phyloP scores from a whole-genome alignment of 1,140 invertebrate species.

The Drosophila bifasciata region DNA sequence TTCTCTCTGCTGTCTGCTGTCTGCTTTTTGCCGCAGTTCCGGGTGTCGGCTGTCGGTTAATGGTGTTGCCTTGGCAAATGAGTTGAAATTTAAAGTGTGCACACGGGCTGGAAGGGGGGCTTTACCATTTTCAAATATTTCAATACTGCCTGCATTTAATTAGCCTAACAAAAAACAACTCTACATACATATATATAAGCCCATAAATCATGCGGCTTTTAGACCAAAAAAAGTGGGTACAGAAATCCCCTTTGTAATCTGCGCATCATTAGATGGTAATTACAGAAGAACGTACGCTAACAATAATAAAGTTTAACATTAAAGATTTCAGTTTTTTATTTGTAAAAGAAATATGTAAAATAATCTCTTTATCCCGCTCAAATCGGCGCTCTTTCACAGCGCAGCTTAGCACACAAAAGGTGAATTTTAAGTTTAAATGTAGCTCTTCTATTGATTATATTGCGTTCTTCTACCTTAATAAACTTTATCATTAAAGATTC shows the following conservation, averaged over 20 bases:
- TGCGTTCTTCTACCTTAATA: too few species aligned
- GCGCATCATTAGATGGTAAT: conserved; percentile 9
- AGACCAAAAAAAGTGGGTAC: background rate
- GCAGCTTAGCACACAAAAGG: too few species aligned
- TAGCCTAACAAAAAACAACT: conserved; percentile 53
- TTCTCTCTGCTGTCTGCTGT: conserved; percentile 50
- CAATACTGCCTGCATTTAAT: conserved; percentile 60
- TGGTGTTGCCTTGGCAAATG: conserved; percentile 40
- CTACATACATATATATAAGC: conserved; percentile 2
- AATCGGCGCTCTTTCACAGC: too few species aligned
- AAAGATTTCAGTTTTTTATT: background rate
- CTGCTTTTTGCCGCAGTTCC: conserved; percentile 11
- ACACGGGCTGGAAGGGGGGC: conserved; percentile 21
- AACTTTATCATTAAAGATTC: background rate
- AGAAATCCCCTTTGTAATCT: conserved; percentile 19
- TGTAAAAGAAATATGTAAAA: background rate
- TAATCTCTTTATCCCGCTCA: too few species aligned
- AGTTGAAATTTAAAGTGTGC: conserved; percentile 64
- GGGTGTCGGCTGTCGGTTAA: conserved; percentile 39
- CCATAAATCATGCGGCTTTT: conserved; percentile 57
- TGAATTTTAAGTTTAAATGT: too few species aligned
- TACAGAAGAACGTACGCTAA: background rate
- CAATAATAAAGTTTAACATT: background rate
- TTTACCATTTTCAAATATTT: conserved; percentile 11
- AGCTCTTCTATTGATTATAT: too few species aligned